Evolutionary conservation across 2,797 vertebrate genomes (phyloP).

Genomic region (Vultur gryphus): DNA sequence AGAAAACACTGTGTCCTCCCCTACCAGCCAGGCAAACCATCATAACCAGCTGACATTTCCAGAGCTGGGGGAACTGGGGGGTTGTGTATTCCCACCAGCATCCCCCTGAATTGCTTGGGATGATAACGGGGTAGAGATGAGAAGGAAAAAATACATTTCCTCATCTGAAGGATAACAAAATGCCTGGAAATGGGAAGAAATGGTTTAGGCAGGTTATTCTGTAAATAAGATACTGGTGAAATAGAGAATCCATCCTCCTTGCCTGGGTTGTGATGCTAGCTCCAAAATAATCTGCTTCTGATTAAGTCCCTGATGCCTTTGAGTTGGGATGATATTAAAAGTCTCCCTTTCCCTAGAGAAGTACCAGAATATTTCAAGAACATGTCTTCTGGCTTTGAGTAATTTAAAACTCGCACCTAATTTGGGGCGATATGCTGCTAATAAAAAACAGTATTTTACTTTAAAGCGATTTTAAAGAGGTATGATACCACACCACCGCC

Average conservation of each 20-base stretch:
- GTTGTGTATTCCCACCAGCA: neutral
- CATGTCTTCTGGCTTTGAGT: fast-evolving
- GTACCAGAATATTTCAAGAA: neutral
- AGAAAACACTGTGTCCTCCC: neutral
- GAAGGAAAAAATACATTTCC: neutral
- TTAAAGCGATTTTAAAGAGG: neutral
- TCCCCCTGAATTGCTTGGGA: neutral
- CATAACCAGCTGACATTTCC: fast-evolving
- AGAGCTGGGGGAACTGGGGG: neutral
- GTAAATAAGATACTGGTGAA: neutral
- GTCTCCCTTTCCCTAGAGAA: neutral
- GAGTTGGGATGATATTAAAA: neutral
- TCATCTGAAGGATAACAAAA: neutral
- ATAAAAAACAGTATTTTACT: neutral
- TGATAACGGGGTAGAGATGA: neutral
- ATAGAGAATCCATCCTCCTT: neutral
- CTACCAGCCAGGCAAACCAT: neutral
- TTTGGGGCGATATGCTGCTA: neutral
- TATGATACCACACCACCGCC: fast-evolving
- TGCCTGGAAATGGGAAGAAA: neutral
- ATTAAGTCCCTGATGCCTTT: neutral
- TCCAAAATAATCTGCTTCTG: neutral
- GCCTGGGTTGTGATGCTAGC: neutral
- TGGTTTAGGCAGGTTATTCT: neutral
- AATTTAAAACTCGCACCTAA: neutral